Conservation (phyloP, 2,888 invertebrate species). For the Venusia cambrica region DNA sequence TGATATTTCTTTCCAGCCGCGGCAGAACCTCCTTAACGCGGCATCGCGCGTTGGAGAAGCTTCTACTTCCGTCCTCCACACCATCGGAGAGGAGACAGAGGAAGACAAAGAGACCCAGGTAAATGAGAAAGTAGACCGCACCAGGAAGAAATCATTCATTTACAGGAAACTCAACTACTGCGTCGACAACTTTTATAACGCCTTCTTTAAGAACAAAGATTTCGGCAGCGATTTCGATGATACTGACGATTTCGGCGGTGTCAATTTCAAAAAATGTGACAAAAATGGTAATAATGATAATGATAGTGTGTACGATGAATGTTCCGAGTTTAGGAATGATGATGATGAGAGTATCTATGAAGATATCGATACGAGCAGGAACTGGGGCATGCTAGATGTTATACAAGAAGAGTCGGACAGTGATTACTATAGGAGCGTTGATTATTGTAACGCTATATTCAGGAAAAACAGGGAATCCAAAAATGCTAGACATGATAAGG, state of each 20-base stretch:
- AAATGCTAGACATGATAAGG: conserved; percentile 28
- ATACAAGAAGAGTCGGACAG: conserved; percentile 75
- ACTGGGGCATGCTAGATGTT: conserved; percentile 60
- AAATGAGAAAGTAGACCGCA: conserved; percentile 40
- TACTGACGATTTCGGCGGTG: conserved; percentile 28
- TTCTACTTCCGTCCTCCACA: conserved; percentile 94
- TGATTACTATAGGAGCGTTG: conserved; percentile 71
- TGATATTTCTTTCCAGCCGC: conserved; percentile 85
- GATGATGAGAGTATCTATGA: conserved; percentile 66
- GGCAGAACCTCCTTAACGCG: conserved; percentile 95
- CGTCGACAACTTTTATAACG: conserved; percentile 73
- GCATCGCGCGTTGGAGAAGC: conserved; percentile 98
- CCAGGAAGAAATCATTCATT: conserved; percentile 57
- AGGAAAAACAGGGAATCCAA: conserved; percentile 22
- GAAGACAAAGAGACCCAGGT: conserved; percentile 89
- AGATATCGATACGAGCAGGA: conserved; percentile 56
- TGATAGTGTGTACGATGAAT: conserved; percentile 27
- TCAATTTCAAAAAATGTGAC: conserved; percentile 16
- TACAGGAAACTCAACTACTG: conserved; percentile 74
- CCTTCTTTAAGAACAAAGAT: conserved; percentile 61
- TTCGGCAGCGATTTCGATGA: conserved; percentile 49
- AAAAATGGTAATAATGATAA: no score
- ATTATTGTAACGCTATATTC: conserved; percentile 58
- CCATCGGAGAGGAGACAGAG: conserved; percentile 95
- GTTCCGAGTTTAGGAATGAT: conserved; percentile 34